Evolutionary conservation across 2,888 invertebrate species (phyloP), one percentile per base, ranked within the genome.

Genomic region (Falcaria lacertinaria): DNA sequence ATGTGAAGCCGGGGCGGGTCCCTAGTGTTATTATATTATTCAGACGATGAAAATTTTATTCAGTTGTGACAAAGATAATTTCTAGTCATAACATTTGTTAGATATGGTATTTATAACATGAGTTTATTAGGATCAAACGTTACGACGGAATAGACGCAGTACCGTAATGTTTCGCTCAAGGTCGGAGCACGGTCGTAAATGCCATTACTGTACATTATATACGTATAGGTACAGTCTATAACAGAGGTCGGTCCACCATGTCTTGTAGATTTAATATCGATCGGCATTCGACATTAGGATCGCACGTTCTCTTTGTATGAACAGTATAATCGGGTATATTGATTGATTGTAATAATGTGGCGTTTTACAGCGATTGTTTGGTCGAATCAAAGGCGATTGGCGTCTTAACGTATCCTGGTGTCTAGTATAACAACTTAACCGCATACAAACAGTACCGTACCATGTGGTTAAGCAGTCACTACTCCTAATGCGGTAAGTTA

Each of bases 111-210:
- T 11, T 28, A 22, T 22, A 35, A 19, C 22, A 25, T 22, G 13
- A 8, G 37, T 22, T 36, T 22, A 22, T 36, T 39, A 44, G 32
- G 32, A 37, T 44, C 32, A 36, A 33, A 40, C 15, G 15, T 16
- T 19, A 15, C 17, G 22, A 32, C 35, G 14, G 14, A 34, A 33
- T 6, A 15, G 15, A 34, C 34, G 15, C 22, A 19, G 39, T 39
- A 40, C 40, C 42, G 32, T 39, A 43, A 17, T 39, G 14, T 43
- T 39, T 39, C 25, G 34, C 34, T 34, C 39, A 38, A 39, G 39
- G 43, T 34, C 39, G 39, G 35, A 33, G 14, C 28, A 17, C 15
- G 39, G 14, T 39, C 39, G 34, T 43, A 43, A 43, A 43, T 25
- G 43, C 35, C 43, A 16, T 37, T 37, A 37, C 22, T 22, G 37